Evolutionary conservation across 2,888 invertebrate genomes (phyloP), one percentile per base, ranked within the genome.

Genomic region (Psylliodes chrysocephalus): DNA sequence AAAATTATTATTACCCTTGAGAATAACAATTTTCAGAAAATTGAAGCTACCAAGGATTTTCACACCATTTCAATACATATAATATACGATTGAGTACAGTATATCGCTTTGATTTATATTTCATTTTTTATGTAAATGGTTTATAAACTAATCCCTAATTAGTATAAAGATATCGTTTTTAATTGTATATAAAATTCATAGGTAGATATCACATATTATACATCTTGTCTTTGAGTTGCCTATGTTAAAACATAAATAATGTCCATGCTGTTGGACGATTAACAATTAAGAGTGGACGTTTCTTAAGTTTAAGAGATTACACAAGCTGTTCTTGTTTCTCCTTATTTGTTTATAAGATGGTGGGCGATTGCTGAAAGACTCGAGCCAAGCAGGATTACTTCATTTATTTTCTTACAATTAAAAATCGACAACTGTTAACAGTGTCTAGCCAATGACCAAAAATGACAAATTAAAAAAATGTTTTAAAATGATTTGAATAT

Each of bases 331-430:
- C 42, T 44, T 28, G 55, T 55, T 46, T 46, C 30, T 46, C 46
- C 46, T 55, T 55, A 55, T 46, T 44, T 12, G 55, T 33, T 55
- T 44, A 8, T 19, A 30, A 12, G 14, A 46, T 18, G 33, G 55
- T 55, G 55, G 55, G 55, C 55, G 55, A 55, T 30, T 55, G 55
- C 30, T 44, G 30, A 55, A 38, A 42, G 38, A 38, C 38, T 38
- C 14, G 4, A 14, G 1, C n/a, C 38, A 6, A 33, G n/a, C 33
- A 12, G 38, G 42, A 42, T 42, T 42, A 42, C 25, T 54, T 54
- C 42, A 54, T 54, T 40, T 54, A 54, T 54, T 42, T 40, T 17
- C 30, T 22, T 33, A 55, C 55, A 44, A 55, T 55, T 55, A 44
- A 55, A 44, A 28, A 55, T 44, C 19, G 44, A 55, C 30, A 44